Evolutionary conservation across 2,888 invertebrate species (phyloP), one percentile per base, ranked within the genome.

Genomic region (Acronicta psi): DNA sequence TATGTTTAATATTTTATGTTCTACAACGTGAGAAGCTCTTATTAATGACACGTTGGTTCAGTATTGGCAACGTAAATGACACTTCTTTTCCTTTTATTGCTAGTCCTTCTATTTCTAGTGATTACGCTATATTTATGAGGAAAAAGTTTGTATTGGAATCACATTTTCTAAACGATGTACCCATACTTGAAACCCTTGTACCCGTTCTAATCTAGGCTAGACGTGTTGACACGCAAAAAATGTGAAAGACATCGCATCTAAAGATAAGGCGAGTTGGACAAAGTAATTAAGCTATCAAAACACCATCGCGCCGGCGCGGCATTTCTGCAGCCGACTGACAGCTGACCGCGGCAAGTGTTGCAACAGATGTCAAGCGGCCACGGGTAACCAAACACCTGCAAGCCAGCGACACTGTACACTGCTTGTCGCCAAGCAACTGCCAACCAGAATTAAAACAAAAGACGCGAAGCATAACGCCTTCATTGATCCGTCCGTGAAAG

Each of bases 401-500:
- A 68, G 11, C 29, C 55, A 43, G 51, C 47, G 52, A 43, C 43
- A 64, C 68, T 64, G 51, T 71, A 71, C 81, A 80, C 81, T 76
- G 79, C 79, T 69, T 73, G 61, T 54, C 69, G 59, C 65, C 66
- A 63, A 65, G 63, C 57, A 61, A 47, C 53, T 72, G 65, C 62
- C 65, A 69, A 70, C 53, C 36, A 40, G 55, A 71, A 73, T 59
- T 74, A 62, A 59, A 81, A 79, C 80, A 66, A 69, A 70, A 71
- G 66, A 65, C 70, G 73, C 78, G 67, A 70, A 52, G 68, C 59
- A 79, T 44, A 62, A 59, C 62, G 55, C 66, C 58, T 73, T 60
- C 64, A 72, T 72, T 71, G 63, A 74, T 79, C 68, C 55, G 56
- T 59, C 71, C 78, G 85, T 86, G 86, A 88, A 87, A 88, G 86